These are phyloP conservation scores for Bilobella aurantiaca DNA, from an alignment of 1,140 invertebrate species.

Conservation along the genomic window DNA sequence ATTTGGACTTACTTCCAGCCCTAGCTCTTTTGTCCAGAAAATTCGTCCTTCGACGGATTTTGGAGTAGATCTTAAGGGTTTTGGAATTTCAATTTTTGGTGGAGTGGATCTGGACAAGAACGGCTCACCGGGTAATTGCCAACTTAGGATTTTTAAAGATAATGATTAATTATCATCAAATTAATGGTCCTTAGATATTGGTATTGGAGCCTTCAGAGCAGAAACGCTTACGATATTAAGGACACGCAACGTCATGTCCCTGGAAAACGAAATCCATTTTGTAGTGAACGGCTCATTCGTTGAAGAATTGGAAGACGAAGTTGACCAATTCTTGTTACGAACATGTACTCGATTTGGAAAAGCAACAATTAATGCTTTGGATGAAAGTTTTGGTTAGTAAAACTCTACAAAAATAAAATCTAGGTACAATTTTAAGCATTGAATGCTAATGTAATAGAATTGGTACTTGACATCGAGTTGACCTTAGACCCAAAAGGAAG, in stretches of 20 bases:
- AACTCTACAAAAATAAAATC: too few relatives aligned
- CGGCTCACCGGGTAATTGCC: background rate
- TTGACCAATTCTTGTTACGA: background rate
- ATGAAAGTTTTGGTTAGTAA: too few relatives aligned
- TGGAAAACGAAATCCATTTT: background rate
- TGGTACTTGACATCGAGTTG: too few relatives aligned
- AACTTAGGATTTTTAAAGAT: background rate
- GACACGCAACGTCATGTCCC: background rate
- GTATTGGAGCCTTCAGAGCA: background rate
- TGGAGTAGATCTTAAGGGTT: background rate
- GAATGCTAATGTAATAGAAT: too few relatives aligned
- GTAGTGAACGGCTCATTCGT: background rate
- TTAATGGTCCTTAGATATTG: too few relatives aligned
- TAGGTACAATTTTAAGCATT: too few relatives aligned
- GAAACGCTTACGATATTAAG: background rate
- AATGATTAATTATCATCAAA: background rate
- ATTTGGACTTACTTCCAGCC: background rate
- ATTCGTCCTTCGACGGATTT: background rate
- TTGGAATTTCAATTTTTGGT: background rate
- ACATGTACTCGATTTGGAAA: background rate
- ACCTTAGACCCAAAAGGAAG: background rate
- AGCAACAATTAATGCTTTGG: too few relatives aligned
- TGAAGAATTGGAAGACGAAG: background rate
- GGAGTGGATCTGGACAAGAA: background rate
- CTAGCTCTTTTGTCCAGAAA: background rate